Evolutionary conservation across 2,888 invertebrate genomes (phyloP).

Genomic region (Ennomos erosarius): DNA sequence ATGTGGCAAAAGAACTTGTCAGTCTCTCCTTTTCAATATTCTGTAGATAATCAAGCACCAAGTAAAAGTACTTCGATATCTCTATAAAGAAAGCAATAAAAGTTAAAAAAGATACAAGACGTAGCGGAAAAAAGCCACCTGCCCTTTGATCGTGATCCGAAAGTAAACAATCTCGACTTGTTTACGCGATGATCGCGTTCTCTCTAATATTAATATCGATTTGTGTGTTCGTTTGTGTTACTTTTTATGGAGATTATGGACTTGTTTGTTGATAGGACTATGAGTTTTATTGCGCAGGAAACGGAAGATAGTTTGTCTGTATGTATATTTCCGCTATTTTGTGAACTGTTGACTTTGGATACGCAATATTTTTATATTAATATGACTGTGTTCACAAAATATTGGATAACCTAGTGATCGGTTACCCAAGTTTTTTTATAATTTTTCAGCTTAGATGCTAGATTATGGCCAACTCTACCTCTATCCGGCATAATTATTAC

Average conservation of each 20-base stretch:
- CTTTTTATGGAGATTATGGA: constrained; percentile 11
- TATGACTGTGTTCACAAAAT: too few species aligned
- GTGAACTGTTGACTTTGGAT: too few species aligned
- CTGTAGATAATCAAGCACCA: too few species aligned
- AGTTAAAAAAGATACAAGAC: constrained; percentile 48
- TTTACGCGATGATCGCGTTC: constrained; percentile 51
- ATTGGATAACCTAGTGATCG: too few species aligned
- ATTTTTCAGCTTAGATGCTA: too few species aligned
- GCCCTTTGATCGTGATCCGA: constrained; percentile 59
- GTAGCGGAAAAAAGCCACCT: constrained; percentile 49
- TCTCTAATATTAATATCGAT: constrained; percentile 50
- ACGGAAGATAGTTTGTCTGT: background rate
- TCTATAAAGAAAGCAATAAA: constrained; percentile 45
- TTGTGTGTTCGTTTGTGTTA: constrained; percentile 21
- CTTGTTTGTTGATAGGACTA: constrained; percentile 7
- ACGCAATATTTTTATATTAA: too few species aligned
- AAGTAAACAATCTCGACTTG: constrained; percentile 54
- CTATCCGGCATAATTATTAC: too few species aligned
- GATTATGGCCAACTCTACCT: too few species aligned
- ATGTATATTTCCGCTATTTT: too few species aligned
- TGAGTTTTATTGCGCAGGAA: constrained; percentile 9
- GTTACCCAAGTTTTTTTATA: too few species aligned
- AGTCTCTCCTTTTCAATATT: too few species aligned
- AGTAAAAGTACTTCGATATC: constrained; percentile 34
- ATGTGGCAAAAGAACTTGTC: too few species aligned